phyloP scores from a whole-genome alignment of 2,113 vertebrate species.

The Neolamprologus ventralis region DNA sequence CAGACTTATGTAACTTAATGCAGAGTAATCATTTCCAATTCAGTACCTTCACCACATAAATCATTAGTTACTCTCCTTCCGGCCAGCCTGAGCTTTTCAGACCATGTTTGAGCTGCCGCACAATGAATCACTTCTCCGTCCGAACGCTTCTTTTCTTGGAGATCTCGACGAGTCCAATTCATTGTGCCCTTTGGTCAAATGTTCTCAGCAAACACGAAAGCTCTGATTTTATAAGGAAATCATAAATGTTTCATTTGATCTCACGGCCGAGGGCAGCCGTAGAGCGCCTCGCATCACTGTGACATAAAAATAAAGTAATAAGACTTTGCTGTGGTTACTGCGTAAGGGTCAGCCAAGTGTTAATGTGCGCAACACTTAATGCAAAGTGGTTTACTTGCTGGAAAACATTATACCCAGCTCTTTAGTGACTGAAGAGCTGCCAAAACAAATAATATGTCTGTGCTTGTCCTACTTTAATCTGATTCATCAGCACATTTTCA shows the following conservation, averaged over 20 bases:
- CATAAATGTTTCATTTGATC: background rate
- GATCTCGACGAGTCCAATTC: background rate
- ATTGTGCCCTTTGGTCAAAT: background rate
- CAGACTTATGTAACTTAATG: background rate
- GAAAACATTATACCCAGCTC: background rate
- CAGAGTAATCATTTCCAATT: background rate
- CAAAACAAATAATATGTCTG: background rate
- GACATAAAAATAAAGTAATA: background rate
- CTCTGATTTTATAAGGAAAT: background rate
- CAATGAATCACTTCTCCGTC: background rate
- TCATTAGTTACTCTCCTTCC: background rate
- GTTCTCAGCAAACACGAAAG: background rate
- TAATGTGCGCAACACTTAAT: background rate
- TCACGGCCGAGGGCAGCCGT: background rate
- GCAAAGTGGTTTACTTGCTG: background rate
- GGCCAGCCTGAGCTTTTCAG: background rate
- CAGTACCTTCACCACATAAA: background rate
- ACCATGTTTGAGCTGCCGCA: background rate
- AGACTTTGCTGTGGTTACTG: background rate
- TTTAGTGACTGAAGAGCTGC: background rate
- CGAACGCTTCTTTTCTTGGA: background rate
- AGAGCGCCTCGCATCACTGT: background rate
- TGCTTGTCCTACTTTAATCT: background rate
- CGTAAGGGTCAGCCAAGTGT: background rate
- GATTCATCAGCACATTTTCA: background rate